A percentile compares a stretch with the other conserved stretches of the same genome.
Conservation (phyloP, 2,888 invertebrate genomes). For the Heliconius erato region DNA sequence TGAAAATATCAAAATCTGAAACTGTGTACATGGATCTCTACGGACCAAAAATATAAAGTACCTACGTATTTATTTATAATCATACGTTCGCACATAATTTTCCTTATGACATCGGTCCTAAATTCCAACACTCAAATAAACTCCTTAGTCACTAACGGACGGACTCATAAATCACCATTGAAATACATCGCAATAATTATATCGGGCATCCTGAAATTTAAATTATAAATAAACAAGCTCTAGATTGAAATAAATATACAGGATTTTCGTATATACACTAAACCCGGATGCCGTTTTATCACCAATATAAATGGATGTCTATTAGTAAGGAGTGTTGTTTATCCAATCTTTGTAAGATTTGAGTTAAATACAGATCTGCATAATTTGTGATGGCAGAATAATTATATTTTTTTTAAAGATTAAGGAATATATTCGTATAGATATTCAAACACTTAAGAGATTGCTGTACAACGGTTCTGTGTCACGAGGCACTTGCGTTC, state of each 20-base stretch:
- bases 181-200: conserved; percentile 57
- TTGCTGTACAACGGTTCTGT: too few relatives aligned
- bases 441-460: too few relatives aligned
- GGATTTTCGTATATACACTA: conserved; percentile 57
- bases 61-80: conserved; percentile 24
- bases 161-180: conserved; percentile 57
- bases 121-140: conserved; percentile 49
- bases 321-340: conserved; percentile 45
- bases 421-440: not conserved
- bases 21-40: too few relatives aligned
- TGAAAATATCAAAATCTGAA: not conserved
- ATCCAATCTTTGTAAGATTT: not conserved
- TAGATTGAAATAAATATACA: conserved; percentile 33
- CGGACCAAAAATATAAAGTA: conserved; percentile 21
- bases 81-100: conserved; percentile 35
- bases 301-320: conserved; percentile 46
- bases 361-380: not conserved
- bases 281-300: conserved; percentile 53
- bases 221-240: conserved; percentile 41
- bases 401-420: not conserved
- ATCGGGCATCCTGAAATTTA: conserved; percentile 42
- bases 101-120: conserved; percentile 50
- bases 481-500: too few relatives aligned
- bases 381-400: not conserved
- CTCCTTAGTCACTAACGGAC: conserved; percentile 48